Evolutionary conservation across 2,797 vertebrate species (phyloP), one percentile per base, ranked within the genome.

Genomic region (Helarctos malayanus): DNA sequence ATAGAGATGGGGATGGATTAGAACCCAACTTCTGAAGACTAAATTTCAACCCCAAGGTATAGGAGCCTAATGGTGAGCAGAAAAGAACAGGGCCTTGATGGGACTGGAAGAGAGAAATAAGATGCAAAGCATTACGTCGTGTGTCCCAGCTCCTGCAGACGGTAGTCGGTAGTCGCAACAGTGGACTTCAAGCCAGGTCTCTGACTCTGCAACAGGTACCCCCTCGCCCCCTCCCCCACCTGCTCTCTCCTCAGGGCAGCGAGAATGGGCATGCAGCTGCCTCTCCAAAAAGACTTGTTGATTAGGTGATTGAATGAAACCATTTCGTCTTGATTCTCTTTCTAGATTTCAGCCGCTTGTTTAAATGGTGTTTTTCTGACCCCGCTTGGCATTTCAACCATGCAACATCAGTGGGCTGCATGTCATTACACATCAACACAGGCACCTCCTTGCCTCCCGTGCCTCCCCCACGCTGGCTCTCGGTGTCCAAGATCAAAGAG

Each of bases 401-500:
- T 0, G 0, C 73, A 45, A 18, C 81, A 29, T 76, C 27, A 3
- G 89, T 61, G 69, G 68, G 68, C 52, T 32, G 13, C 0, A 0
- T 61, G 59, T 92, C 78, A 80, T 95, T 92, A 91, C 85, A 79
- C 47, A 88, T 56, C 56, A n/a, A 27, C 75, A 27, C 45, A 0
- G 68, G 65, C 59, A 49, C 82, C 81, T 80, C 71, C 35, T 63
- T 59, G 63, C 68, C 56, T 89, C 38, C 52, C 29, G 21, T 47
- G n/a, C 63, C 54, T 90, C 71, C 73, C 84, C 65, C 61, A 80
- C 1, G 5, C 93, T 84, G 93, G 16, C 90, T 91, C 87, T 47
- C n/a, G 29, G 90, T 95, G 90, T 97, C 81, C 32, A 16, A 96
- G 97, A 98, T 97, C 98, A 98, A 97, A 98, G 95, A 79, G 88